Evolutionary conservation across 1,140 invertebrate genomes (phyloP).

Genomic region (Lucilia cuprina): DNA sequence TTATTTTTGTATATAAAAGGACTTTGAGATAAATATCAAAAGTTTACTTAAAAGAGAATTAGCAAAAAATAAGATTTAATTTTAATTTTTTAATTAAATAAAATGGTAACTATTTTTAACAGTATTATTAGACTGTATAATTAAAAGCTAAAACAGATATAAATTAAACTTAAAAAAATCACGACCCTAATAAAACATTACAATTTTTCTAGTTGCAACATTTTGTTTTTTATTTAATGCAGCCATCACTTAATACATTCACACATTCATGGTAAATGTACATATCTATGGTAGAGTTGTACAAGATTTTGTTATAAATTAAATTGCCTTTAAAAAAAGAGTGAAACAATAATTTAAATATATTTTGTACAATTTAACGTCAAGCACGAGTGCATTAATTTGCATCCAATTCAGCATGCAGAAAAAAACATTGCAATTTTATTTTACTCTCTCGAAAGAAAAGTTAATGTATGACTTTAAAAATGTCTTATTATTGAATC

Average conservation of each 20-base stretch:
- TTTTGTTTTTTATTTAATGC: not conserved
- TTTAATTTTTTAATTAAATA: no score
- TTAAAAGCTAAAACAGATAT: no score
- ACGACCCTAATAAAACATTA: no score
- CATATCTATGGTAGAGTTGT: not conserved
- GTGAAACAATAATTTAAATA: constrained; percentile 2
- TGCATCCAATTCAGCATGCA: not conserved
- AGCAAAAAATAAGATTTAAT: no score
- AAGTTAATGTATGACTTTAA: not conserved
- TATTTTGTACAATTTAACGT: constrained; percentile 8
- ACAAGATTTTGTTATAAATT: not conserved
- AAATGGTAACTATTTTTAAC: no score
- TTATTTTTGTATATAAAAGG: no score
- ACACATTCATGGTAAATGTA: not conserved
- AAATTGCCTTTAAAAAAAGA: not conserved
- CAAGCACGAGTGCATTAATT: constrained; percentile 17
- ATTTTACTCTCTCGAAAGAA: not conserved
- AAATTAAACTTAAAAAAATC: no score
- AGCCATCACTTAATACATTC: not conserved
- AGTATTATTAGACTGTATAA: no score
- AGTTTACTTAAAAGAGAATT: no score
- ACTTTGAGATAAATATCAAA: no score
- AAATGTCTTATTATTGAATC: not conserved
- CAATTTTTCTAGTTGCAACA: not conserved
- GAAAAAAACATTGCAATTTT: not conserved